These are phyloP conservation scores for Mythimna pallens DNA, from an alignment of 2,888 invertebrate species.

Conservation along the genomic window DNA sequence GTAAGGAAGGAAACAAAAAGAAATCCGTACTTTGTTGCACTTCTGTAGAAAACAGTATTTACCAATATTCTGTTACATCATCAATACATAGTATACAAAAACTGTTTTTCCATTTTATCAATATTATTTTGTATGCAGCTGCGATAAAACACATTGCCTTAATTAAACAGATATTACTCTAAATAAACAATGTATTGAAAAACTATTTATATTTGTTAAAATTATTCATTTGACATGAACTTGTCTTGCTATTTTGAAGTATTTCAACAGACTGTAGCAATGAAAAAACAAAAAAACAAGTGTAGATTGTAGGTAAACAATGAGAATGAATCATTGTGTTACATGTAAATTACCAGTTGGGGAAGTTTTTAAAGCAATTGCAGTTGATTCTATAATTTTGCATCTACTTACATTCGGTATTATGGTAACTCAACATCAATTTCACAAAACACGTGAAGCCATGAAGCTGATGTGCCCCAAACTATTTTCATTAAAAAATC, in stretches of 20 bases:
- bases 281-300: too few species aligned
- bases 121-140: constrained; percentile 1
- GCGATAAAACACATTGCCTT: constrained; percentile 8
- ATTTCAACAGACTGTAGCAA: neutral
- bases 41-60: constrained; percentile 3
- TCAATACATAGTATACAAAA: neutral
- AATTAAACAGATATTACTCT: constrained; percentile 1
- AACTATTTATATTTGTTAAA: neutral
- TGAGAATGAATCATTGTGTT: neutral
- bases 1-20: constrained; percentile 6
- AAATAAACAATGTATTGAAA: neutral
- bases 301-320: neutral
- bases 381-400: neutral
- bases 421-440: neutral
- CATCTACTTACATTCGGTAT: neutral
- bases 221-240: neutral
- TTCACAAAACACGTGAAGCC: too few species aligned
- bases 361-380: neutral
- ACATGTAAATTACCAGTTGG: neutral
- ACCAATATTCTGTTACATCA: neutral
- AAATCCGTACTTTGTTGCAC: constrained; percentile 12
- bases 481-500: too few species aligned
- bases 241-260: neutral
- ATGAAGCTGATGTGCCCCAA: too few species aligned
- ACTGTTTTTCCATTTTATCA: neutral